These are phyloP conservation scores for Cyclina sinensis DNA, from an alignment of 1,140 invertebrate genomes.

Conservation along the genomic window DNA sequence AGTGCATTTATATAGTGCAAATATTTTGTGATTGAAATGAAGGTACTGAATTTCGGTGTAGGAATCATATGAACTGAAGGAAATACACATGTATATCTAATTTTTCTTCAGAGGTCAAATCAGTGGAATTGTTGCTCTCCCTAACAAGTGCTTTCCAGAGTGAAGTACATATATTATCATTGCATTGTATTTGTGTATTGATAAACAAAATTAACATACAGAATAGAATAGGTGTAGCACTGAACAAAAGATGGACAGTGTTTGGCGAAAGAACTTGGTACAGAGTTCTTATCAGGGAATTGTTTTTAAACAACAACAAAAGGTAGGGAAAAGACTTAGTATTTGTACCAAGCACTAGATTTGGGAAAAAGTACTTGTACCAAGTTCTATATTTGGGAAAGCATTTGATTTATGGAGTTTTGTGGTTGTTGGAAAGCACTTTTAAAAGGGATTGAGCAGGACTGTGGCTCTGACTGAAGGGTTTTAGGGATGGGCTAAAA, in stretches of 20 bases:
- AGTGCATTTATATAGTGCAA: not conserved
- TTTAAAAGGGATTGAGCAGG: not conserved
- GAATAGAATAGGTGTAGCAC: not conserved
- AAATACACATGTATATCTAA: too few relatives aligned
- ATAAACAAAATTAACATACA: not conserved
- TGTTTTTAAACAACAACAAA: not conserved
- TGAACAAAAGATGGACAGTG: not conserved
- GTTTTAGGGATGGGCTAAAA: not conserved
- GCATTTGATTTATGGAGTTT: not conserved
- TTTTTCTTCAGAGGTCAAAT: not conserved
- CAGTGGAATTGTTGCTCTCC: not conserved
- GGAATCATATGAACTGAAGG: not conserved
- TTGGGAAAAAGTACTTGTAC: not conserved
- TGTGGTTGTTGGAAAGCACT: not conserved
- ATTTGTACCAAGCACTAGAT: too few relatives aligned
- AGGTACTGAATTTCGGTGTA: slow-evolving; percentile 7
- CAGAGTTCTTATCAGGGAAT: not conserved
- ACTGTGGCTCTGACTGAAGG: not conserved
- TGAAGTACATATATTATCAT: not conserved
- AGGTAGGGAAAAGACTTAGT: not conserved
- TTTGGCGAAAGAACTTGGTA: not conserved
- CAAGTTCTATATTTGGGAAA: not conserved
- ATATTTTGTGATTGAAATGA: not conserved
- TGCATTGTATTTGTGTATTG: not conserved
- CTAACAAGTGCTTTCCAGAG: not conserved